These are phyloP conservation scores for Acronicta psi DNA, from an alignment of 2,888 invertebrate species.

Conservation along the genomic window DNA sequence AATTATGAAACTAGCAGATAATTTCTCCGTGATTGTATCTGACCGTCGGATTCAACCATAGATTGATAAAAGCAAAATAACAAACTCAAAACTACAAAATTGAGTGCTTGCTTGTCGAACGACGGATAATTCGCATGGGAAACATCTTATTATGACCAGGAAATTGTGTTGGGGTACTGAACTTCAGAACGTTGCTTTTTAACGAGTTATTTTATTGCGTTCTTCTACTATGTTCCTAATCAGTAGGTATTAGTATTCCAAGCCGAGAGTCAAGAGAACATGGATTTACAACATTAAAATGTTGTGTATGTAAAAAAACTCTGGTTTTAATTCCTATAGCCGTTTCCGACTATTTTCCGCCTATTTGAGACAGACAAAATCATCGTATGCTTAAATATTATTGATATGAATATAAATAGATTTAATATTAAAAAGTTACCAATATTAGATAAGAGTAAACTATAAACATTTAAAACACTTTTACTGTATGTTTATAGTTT, in stretches of 20 bases:
- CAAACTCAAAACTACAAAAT: conserved; percentile 7
- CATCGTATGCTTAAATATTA: too few species aligned
- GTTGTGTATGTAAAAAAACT: too few species aligned
- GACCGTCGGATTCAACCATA: conserved; percentile 17
- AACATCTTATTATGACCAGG: conserved; percentile 45
- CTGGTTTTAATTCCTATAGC: too few species aligned
- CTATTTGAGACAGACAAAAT: too few species aligned
- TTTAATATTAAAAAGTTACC: too few species aligned
- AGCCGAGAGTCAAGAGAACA: too few species aligned
- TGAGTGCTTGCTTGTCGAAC: conserved; percentile 34
- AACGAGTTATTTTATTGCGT: conserved; percentile 5
- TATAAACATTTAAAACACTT: too few species aligned
- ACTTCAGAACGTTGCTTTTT: conserved; percentile 18
- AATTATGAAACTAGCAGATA: conserved; percentile 7
- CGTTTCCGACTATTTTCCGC: too few species aligned
- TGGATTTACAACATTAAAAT: too few species aligned
- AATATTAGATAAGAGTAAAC: too few species aligned
- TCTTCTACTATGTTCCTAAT: conserved; percentile 2
- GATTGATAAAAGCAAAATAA: conserved; percentile 34
- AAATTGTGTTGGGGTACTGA: conserved; percentile 23
- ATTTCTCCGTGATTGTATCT: conserved; percentile 7
- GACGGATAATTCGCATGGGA: conserved; percentile 46
- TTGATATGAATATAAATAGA: too few species aligned
- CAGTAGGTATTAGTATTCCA: neutral
- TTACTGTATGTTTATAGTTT: neutral